phyloP scores from a whole-genome alignment of 1,140 invertebrate genomes.

The Rhynchophorus ferrugineus region DNA sequence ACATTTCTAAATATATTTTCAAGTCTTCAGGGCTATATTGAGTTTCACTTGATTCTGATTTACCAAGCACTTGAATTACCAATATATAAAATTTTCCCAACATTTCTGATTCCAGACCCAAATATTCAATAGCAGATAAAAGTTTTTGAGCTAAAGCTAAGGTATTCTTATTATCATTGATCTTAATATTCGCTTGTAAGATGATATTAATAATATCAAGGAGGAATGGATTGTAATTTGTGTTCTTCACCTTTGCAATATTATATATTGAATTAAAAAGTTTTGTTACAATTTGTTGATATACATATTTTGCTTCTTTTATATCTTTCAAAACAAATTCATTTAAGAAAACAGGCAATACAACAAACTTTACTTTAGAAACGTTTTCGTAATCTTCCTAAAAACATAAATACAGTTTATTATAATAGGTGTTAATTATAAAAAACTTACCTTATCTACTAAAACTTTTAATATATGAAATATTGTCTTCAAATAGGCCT shows the following conservation, averaged over 20 bases:
- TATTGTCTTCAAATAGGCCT: not conserved
- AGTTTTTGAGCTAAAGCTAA: not conserved
- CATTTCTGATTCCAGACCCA: not conserved
- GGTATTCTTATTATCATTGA: not conserved
- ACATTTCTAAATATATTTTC: not conserved
- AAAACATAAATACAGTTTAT: not conserved
- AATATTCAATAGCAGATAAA: not conserved
- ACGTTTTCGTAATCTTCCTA: not conserved
- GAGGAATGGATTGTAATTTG: not conserved
- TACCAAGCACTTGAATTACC: no score
- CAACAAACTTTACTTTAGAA: not conserved
- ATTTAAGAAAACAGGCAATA: not conserved
- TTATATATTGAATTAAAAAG: not conserved
- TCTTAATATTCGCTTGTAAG: not conserved
- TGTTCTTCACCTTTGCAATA: not conserved
- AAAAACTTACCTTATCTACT: not conserved
- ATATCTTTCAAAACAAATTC: not conserved
- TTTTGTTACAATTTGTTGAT: not conserved
- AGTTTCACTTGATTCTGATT: not conserved
- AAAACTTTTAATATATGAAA: constrained; percentile 1
- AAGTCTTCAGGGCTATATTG: not conserved
- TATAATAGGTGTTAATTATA: not conserved
- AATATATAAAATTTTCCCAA: not conserved
- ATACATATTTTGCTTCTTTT: not conserved
- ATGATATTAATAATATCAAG: not conserved